Base-by-base conservation (phyloP, 2,888 invertebrate species). In the Argynnis bischoffii region DNA sequence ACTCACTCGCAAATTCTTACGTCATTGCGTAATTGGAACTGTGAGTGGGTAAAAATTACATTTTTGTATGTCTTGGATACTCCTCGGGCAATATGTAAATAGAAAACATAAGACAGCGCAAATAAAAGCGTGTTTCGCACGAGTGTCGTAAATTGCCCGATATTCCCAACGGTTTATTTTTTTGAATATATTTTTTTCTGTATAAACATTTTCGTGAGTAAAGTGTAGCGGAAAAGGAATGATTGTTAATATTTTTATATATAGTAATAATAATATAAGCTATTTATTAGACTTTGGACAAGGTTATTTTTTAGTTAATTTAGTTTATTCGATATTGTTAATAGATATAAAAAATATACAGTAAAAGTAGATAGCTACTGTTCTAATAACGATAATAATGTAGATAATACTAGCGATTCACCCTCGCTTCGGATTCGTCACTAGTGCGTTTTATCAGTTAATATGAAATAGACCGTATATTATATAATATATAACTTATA, bases 71-170 rank as follows among this genome's bases (percentile, higher is more conserved):
- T 66, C 21, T 71, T 41, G 64, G 31, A 66, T 61, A 31, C 55
- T 61, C 64, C 67, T 61, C 54, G 47, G 56, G 69, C 56, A 57
- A 69, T 64, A 71, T 67, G 66, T 66, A 67, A 69, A 71, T 66
- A 66, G 31, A 15, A 64, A 56, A 66, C 60, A 69, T 63, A 69
- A 69, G 69, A 68, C 48, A 35, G 26, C 54, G 48, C 54, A 61
- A 69, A 70, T 68, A 63, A 69, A 69, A 64, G 55, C 2, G 46
- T 15, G 47, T 47, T 48, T 47, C 46, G n/a, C 57, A 48, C 57
- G 57, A 59, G 26, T 48, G 57, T 59, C 57, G 57, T 59, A 59
- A 59, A 59, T 59, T 59, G 57, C 57, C 57, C 57, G 47, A 47
- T 59, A 59, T 48, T 59, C 57, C 57, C 26, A 5, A 16, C 57